Evolutionary conservation across 1,140 invertebrate genomes (phyloP).

Genomic region (Drosophila kohkoa): DNA sequence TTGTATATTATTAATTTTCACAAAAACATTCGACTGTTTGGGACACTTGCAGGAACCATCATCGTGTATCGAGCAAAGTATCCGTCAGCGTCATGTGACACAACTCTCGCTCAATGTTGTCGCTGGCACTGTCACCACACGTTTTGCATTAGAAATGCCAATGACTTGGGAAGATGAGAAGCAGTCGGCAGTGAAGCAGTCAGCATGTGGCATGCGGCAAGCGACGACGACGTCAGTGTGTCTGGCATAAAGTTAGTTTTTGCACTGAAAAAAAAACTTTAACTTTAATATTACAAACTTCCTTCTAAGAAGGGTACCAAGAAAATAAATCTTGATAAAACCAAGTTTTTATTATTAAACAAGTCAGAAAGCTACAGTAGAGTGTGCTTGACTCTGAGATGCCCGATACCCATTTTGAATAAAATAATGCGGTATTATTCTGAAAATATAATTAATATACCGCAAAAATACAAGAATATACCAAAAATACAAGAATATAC

Average conservation of each 20-base stretch:
- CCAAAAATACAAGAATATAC: no score
- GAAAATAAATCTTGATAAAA: no score
- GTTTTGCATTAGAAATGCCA: slow-evolving; percentile 78
- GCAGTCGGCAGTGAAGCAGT: slow-evolving; percentile 44
- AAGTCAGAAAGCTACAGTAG: no score
- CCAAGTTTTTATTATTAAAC: no score
- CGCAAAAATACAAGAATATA: no score
- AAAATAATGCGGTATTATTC: no score
- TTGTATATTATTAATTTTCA: slow-evolving; percentile 63
- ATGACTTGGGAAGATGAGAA: slow-evolving; percentile 15
- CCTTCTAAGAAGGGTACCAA: no score
- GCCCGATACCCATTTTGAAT: no score
- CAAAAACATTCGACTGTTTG: slow-evolving; percentile 44
- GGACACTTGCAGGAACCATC: slow-evolving; percentile 57
- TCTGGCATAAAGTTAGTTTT: slow-evolving; percentile 1
- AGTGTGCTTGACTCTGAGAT: no score
- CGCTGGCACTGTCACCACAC: slow-evolving; percentile 47
- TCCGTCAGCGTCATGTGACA: neutral
- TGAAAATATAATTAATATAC: no score
- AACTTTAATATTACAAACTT: no score
- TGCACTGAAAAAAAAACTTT: no score
- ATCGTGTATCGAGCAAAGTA: slow-evolving; percentile 27
- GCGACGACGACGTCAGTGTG: slow-evolving; percentile 42
- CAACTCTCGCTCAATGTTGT: neutral
- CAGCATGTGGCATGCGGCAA: slow-evolving; percentile 71